Evolutionary conservation across 2,113 vertebrate genomes (phyloP).

Genomic region (Syngnathus typhle): DNA sequence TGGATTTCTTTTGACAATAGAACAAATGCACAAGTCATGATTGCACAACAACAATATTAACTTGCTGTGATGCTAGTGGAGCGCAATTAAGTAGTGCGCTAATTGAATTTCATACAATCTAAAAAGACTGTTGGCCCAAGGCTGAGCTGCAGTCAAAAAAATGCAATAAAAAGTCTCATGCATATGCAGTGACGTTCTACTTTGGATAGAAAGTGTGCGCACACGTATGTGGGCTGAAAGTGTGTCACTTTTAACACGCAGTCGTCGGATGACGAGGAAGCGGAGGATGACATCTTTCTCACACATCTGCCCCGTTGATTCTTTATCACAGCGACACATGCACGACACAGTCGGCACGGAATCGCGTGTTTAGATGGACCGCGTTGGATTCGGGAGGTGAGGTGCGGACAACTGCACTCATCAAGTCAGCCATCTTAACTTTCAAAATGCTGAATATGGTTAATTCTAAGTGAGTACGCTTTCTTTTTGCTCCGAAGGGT

Average conservation of each 20-base stretch:
- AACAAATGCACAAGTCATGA: background rate
- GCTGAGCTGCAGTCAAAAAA: background rate
- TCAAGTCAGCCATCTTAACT: constrained; percentile 27
- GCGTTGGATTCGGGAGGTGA: background rate
- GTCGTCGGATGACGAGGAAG: constrained; percentile 10
- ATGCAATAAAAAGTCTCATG: background rate
- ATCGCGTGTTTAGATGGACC: background rate
- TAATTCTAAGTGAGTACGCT: background rate
- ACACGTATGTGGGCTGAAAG: constrained; percentile 13
- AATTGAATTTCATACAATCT: constrained; percentile 5
- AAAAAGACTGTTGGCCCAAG: background rate
- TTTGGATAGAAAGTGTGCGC: background rate
- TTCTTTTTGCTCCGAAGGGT: background rate
- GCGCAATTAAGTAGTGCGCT: background rate
- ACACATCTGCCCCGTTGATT: constrained; percentile 19
- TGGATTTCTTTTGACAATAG: background rate
- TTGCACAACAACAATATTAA: constrained; percentile 4
- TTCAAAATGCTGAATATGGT: constrained; percentile 45
- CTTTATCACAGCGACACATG: constrained; percentile 10
- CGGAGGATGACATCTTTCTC: constrained; percentile 27
- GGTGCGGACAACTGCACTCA: background rate
- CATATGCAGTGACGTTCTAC: constrained; percentile 1
- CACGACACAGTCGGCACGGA: background rate
- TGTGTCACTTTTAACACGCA: constrained; percentile 12
- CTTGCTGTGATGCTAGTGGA: background rate